These are phyloP conservation scores for Petaurus breviceps DNA, from an alignment of 2,113 vertebrate genomes.

Conservation along the genomic window DNA sequence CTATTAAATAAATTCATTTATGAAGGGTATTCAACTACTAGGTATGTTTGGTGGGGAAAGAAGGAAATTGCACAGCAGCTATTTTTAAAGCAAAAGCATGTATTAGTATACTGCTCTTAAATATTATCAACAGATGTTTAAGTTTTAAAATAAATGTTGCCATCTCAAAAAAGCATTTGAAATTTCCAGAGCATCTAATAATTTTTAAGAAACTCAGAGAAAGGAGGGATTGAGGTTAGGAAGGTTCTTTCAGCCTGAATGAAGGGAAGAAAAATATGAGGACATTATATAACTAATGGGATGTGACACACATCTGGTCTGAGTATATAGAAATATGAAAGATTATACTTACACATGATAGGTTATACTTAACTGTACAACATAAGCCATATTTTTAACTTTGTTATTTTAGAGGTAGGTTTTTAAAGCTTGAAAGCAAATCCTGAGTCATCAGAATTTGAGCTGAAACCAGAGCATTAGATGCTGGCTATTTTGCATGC, in stretches of 20 bases:
- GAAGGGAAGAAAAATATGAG: not conserved
- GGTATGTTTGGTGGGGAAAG: not conserved
- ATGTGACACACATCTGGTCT: not conserved
- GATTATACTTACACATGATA: not conserved
- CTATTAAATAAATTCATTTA: not conserved
- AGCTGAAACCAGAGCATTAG: not conserved
- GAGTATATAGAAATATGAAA: conserved; percentile 3
- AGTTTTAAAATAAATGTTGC: conserved; percentile 52
- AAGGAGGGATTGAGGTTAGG: conserved; percentile 37
- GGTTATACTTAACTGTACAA: not conserved
- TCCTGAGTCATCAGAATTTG: not conserved
- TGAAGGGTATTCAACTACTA: not conserved
- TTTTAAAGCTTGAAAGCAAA: conserved; percentile 27
- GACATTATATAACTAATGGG: not conserved
- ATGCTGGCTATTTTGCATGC: not conserved
- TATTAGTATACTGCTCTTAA: not conserved
- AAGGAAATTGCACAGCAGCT: not conserved
- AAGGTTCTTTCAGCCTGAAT: conserved; percentile 31
- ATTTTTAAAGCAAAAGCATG: not conserved
- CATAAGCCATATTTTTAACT: not conserved
- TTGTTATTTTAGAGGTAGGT: conserved; percentile 3
- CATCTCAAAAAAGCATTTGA: conserved; percentile 16
- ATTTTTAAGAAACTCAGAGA: conserved; percentile 4
- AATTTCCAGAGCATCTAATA: conserved; percentile 32
- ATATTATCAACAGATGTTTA: not conserved